Conservation (phyloP, 1,140 invertebrate genomes). For the Agrypnia vestita region DNA sequence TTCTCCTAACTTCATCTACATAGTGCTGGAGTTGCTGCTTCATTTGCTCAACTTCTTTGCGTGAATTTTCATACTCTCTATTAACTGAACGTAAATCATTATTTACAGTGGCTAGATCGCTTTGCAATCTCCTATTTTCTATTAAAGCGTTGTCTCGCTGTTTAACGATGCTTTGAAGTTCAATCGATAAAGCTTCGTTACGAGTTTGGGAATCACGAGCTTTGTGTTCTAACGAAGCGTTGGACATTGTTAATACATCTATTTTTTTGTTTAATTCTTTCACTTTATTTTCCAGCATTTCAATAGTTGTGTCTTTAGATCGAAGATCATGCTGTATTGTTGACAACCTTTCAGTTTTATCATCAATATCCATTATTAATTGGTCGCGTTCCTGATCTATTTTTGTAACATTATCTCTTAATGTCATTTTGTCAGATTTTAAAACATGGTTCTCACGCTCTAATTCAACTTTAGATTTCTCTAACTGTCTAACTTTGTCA, state of each 20-base stretch:
- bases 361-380: constrained; percentile 75
- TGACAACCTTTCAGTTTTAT: constrained; percentile 74
- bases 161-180: constrained; percentile 68
- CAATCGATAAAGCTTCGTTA: constrained; percentile 71
- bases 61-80: constrained; percentile 76
- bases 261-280: constrained; percentile 67
- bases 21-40: constrained; percentile 83
- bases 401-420: constrained; percentile 72
- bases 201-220: constrained; percentile 74
- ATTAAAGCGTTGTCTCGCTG: constrained; percentile 74
- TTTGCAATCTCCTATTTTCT: constrained; percentile 78
- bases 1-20: constrained; percentile 80
- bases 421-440: constrained; percentile 73
- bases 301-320: constrained; percentile 69
- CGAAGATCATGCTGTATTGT: constrained; percentile 74
- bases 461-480: constrained; percentile 73
- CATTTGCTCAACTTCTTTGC: constrained; percentile 78
- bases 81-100: constrained; percentile 71
- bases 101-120: constrained; percentile 74
- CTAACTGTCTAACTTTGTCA: constrained; percentile 72
- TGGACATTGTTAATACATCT: constrained; percentile 61
- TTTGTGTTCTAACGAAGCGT: constrained; percentile 72
- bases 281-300: constrained; percentile 68
- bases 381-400: constrained; percentile 77
- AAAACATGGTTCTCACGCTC: constrained; percentile 74